These are phyloP conservation scores for Mythimna pallens DNA, from an alignment of 2,888 invertebrate species.

Conservation along the genomic window DNA sequence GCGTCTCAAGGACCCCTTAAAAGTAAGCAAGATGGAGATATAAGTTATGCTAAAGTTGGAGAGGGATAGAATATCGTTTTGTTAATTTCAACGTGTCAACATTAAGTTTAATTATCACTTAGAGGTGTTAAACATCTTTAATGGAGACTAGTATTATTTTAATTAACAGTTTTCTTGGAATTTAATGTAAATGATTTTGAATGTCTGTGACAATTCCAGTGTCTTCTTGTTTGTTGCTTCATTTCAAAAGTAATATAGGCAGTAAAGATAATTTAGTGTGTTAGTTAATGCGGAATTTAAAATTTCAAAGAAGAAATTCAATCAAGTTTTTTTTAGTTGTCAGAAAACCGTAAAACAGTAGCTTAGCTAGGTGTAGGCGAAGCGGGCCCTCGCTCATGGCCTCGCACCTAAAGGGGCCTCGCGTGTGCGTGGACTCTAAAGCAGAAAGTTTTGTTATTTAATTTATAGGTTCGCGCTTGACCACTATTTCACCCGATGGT, in stretches of 20 bases:
- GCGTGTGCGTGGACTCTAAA: too few species aligned
- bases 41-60: constrained; percentile 15
- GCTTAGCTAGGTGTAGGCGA: too few species aligned
- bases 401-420: too few species aligned
- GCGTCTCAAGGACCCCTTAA: constrained; percentile 56
- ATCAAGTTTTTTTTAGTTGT: too few species aligned
- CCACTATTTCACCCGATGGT: too few species aligned
- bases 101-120: constrained; percentile 54
- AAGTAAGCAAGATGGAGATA: constrained; percentile 42
- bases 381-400: too few species aligned
- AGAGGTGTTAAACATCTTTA: constrained; percentile 43
- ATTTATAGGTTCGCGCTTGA: too few species aligned
- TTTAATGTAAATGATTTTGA: constrained; percentile 19
- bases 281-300: too few species aligned
- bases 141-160: constrained; percentile 42
- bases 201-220: neutral
- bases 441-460: too few species aligned
- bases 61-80: constrained; percentile 27
- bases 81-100: constrained; percentile 54
- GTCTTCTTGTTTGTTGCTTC: neutral
- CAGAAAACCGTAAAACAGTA: too few species aligned
- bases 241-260: neutral
- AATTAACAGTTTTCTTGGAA: constrained; percentile 41
- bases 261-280: too few species aligned
- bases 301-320: too few species aligned